phyloP scores from a whole-genome alignment of 92 coral and sea anemone genomes.

The Plumapathes pennacea region DNA sequence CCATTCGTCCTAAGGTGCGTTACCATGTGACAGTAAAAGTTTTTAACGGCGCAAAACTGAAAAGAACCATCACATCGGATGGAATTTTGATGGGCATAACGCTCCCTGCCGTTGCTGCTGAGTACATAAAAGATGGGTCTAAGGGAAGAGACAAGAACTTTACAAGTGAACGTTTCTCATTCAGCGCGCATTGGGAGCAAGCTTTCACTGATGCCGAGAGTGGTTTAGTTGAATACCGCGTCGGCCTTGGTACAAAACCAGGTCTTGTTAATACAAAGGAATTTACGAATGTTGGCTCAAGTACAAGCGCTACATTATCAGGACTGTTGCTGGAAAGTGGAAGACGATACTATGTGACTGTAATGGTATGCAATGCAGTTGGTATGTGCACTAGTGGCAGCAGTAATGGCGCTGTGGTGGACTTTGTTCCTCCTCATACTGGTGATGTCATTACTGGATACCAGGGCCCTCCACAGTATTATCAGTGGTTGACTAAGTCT shows the following conservation, averaged over 20 bases:
- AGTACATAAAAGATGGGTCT: constrained; percentile 79
- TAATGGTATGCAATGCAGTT: constrained; percentile 91
- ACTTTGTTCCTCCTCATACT: constrained; percentile 84
- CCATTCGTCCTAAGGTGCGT: constrained; percentile 58
- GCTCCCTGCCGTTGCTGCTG: constrained; percentile 76
- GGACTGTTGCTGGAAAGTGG: constrained; percentile 80
- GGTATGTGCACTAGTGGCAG: constrained; percentile 91
- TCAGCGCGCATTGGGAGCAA: constrained; percentile 93
- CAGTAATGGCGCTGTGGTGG: constrained; percentile 91
- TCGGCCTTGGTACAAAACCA: constrained; percentile 80
- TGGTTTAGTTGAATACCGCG: constrained; percentile 72
- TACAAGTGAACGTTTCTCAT: constrained; percentile 67
- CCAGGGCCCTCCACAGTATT: constrained; percentile 69
- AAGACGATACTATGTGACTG: constrained; percentile 68
- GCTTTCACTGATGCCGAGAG: constrained; percentile 95
- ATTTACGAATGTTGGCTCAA: constrained; percentile 54
- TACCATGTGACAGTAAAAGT: constrained; percentile 90
- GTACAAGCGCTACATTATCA: constrained; percentile 52
- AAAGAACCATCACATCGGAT: constrained; percentile 69
- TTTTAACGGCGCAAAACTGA: constrained; percentile 70
- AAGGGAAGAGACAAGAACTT: constrained; percentile 69
- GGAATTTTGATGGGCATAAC: constrained; percentile 85
- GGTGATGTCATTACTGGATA: constrained; percentile 78
- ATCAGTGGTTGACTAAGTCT: constrained; percentile 84
- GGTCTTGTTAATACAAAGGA: constrained; percentile 58